These are phyloP conservation scores for Crioceris asparagi DNA, from an alignment of 2,888 invertebrate genomes.

Conservation along the genomic window DNA sequence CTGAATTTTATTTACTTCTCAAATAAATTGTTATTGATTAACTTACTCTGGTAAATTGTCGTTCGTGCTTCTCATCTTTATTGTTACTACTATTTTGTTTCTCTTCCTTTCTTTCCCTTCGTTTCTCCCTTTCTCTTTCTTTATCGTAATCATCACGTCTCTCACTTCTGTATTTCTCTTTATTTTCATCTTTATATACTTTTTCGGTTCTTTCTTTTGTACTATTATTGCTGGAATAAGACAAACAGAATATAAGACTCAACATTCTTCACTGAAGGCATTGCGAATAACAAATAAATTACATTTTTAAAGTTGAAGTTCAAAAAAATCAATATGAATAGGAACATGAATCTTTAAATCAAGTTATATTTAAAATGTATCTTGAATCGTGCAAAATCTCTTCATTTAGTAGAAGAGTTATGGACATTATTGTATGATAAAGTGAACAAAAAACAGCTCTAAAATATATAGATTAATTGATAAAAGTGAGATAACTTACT, in stretches of 20 bases:
- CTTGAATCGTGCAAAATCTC: too few relatives aligned
- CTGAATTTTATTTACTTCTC: not conserved
- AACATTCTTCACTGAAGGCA: too few relatives aligned
- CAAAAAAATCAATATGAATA: too few relatives aligned
- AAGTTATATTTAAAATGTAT: too few relatives aligned
- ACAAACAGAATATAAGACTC: not conserved
- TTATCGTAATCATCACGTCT: conserved; percentile 49
- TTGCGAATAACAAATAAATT: too few relatives aligned
- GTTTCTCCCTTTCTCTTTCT: conserved; percentile 50
- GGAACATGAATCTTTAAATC: too few relatives aligned
- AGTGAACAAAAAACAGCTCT: too few relatives aligned
- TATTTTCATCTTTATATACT: conserved; percentile 35
- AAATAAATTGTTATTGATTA: not conserved
- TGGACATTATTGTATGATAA: too few relatives aligned
- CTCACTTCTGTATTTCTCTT: conserved; percentile 45
- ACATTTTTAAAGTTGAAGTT: too few relatives aligned
- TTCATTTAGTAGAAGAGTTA: too few relatives aligned
- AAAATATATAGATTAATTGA: too few relatives aligned
- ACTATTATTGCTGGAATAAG: conserved; percentile 9
- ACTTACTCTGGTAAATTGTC: conserved; percentile 33
- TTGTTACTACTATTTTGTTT: conserved; percentile 24
- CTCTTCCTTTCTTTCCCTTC: conserved; percentile 45
- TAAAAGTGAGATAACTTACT: too few relatives aligned
- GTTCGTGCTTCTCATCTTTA: conserved; percentile 30
- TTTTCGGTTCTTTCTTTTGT: conserved; percentile 34